Evolutionary conservation across 1,140 invertebrate species (phyloP).

Genomic region (Helicoverpa zea): DNA sequence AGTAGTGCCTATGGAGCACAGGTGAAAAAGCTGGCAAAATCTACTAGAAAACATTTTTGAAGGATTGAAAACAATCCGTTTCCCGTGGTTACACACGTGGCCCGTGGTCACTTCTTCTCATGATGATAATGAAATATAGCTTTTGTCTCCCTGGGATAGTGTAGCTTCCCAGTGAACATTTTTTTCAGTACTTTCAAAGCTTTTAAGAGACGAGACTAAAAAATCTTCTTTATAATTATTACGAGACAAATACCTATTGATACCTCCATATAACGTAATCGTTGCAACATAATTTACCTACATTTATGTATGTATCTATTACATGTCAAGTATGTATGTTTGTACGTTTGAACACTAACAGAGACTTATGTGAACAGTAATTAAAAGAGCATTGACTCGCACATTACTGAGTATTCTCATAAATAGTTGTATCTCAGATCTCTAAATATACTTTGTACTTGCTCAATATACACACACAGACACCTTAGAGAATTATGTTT

Average conservation of each 20-base stretch:
- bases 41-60: no score
- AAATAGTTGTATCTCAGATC: neutral
- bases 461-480: neutral
- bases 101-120: no score
- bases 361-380: conserved; percentile 8
- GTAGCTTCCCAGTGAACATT: no score
- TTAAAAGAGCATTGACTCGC: conserved; percentile 31
- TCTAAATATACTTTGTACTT: conserved; percentile 14
- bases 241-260: neutral
- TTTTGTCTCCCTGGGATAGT: no score
- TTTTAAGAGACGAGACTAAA: no score
- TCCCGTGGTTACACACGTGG: no score
- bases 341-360: neutral
- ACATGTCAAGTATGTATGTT: neutral
- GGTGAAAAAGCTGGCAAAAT: no score
- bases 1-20: no score
- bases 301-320: neutral
- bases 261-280: neutral
- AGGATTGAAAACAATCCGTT: no score
- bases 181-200: no score
- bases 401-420: conserved; percentile 14
- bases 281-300: neutral
- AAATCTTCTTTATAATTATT: no score
- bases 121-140: no score
- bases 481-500: neutral